Base-by-base conservation (phyloP, 92 coral and sea anemone species). In the Diadumene lineata region DNA sequence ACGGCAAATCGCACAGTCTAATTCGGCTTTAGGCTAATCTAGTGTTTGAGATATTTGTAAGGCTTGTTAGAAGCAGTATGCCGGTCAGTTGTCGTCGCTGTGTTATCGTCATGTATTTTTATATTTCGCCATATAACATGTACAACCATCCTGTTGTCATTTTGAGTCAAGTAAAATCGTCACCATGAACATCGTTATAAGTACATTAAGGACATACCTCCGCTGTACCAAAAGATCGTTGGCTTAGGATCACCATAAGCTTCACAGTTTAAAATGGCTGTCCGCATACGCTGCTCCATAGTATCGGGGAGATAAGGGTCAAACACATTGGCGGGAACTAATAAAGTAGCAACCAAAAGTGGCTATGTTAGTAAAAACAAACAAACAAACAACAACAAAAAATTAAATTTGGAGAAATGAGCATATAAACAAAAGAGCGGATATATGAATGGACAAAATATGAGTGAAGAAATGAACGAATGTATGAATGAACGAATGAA, bases 191-290 rank as follows among this genome's bases (percentile, higher is more conserved):
- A 38, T 38, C 13, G 13, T 38, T 38, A 38, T 38, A 38, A 38
- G 48, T 38, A 38, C 13, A 38, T 38, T 38, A 15, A 53, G 60
- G 24, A 9, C 60, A 31, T 86, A 82, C 88, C 91, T 79, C 85
- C 80, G 82, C 89, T 89, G 89, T 79, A 79, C 98, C 98, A 94
- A 62, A 80, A 73, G 48, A 94, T 78, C 19, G 88, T 77, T 73
- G 97, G 98, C 85, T 68, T 56, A 50, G 98, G 98, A 61, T 88
- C 85, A 0, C 98, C 98, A 55, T 84, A 88, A 26, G 92, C 83
- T 43, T 89, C 93, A 57, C 98, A 94, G 19, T 83, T 79, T 64
- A 94, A 81, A 23, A 84, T 81, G 53, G 92, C 98, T 17, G 86
- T 64, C 0, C 82, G 76, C 19, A 85, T 81, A 53, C 83, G 75